Percentiles rank a stretch among this genome's conserved stretches.
phyloP scores from a whole-genome alignment of 2,888 invertebrate genomes.

The Chrysopilus asiliformis region DNA sequence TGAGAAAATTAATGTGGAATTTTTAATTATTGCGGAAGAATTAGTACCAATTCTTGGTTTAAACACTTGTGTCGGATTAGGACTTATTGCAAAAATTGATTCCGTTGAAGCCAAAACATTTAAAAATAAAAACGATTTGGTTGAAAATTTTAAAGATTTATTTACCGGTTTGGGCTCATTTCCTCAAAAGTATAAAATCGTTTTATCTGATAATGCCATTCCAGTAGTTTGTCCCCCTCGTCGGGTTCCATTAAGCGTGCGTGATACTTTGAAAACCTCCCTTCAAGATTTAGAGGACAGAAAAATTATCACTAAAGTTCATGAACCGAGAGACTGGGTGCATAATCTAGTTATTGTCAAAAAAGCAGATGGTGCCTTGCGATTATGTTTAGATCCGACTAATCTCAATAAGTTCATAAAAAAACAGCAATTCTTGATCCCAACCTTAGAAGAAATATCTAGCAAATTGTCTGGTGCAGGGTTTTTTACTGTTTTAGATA shows the following conservation, averaged over 20 bases:
- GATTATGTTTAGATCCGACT: constrained; percentile 21
- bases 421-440: constrained; percentile 16
- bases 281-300: neutral
- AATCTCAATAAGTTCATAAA: constrained; percentile 17
- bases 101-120: too few species aligned
- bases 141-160: too few species aligned
- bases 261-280: constrained; percentile 1
- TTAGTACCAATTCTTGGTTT: too few species aligned
- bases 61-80: too few species aligned
- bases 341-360: constrained; percentile 18
- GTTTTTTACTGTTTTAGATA: constrained; percentile 18
- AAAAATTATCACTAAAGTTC: constrained; percentile 8
- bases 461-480: constrained; percentile 14
- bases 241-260: constrained; percentile 3
- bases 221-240: constrained; percentile 1
- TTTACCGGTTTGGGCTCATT: too few species aligned
- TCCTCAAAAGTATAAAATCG: too few species aligned
- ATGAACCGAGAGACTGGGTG: constrained; percentile 11
- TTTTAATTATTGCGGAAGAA: too few species aligned
- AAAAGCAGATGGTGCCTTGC: constrained; percentile 17
- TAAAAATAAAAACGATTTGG: too few species aligned
- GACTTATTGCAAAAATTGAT: too few species aligned
- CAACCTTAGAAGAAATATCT: constrained; percentile 17
- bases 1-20: too few species aligned
- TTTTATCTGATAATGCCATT: too few species aligned